phyloP scores from a whole-genome alignment of 2,888 invertebrate genomes.

The Hemithea aestivaria region DNA sequence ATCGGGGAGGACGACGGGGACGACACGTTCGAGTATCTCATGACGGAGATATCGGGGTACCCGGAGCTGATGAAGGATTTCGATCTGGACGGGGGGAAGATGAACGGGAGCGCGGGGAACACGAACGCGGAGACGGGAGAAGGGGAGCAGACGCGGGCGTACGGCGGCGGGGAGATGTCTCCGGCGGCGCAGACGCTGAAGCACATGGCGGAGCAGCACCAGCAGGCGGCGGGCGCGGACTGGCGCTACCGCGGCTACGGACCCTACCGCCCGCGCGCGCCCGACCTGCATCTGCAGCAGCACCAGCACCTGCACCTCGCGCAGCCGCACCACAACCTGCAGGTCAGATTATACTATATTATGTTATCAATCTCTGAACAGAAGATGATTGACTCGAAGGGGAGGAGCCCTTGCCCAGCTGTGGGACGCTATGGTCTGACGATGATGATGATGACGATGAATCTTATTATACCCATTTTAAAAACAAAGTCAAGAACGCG shows the following conservation, averaged over 20 bases:
- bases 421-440: too few relatives aligned
- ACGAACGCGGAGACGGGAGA: constrained; percentile 64
- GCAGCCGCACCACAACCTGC: constrained; percentile 89
- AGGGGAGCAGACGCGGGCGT: constrained; percentile 70
- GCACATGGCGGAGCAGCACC: constrained; percentile 98
- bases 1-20: constrained; percentile 92
- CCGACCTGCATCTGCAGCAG: constrained; percentile 89
- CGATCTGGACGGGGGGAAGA: constrained; percentile 77
- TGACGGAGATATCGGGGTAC: constrained; percentile 91
- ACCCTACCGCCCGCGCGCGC: constrained; percentile 65
- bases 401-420: too few relatives aligned
- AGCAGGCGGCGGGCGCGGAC: constrained; percentile 84
- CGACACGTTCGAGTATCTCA: constrained; percentile 90
- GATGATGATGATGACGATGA: too few relatives aligned
- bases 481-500: too few relatives aligned
- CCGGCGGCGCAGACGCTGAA: constrained; percentile 97
- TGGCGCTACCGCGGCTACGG: constrained; percentile 78
- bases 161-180: constrained; percentile 84
- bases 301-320: constrained; percentile 92
- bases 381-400: too few relatives aligned
- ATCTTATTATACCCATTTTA: too few relatives aligned
- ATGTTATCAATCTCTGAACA: too few relatives aligned
- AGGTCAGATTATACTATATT: too few relatives aligned
- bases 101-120: constrained; percentile 50
- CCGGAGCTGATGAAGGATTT: constrained; percentile 92